Evolutionary conservation across 1,140 invertebrate genomes (phyloP).

Genomic region (Trichoplusia ni): DNA sequence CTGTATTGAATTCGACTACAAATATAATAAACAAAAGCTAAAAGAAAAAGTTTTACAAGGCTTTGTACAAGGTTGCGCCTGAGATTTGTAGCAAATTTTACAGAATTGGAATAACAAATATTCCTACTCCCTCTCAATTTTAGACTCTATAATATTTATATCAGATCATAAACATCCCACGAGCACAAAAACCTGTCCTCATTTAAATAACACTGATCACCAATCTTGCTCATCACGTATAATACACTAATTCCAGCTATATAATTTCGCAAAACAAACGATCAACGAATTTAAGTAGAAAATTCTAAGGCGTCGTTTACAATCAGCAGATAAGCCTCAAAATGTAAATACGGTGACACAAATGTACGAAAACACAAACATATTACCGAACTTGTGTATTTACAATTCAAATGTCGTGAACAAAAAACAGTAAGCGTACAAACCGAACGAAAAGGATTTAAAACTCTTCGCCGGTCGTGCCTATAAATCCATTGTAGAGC

Average conservation of each 20-base stretch:
- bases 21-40: no score
- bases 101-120: no score
- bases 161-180: no score
- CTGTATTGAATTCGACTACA: no score
- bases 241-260: background rate
- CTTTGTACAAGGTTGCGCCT: no score
- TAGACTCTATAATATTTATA: no score
- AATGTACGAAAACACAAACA: constrained; percentile 24
- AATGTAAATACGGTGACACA: constrained; percentile 18
- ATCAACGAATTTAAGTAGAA: background rate
- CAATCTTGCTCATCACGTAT: no score
- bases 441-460: constrained; percentile 49
- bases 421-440: constrained; percentile 49
- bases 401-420: constrained; percentile 53
- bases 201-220: no score
- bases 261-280: background rate
- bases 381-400: constrained; percentile 35
- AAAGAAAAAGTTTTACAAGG: no score
- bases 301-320: constrained; percentile 9
- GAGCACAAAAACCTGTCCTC: no score
- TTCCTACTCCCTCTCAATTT: no score
- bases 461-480: constrained; percentile 44
- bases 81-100: no score
- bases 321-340: constrained; percentile 12
- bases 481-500: constrained; percentile 47